Conservation (phyloP, 1,140 invertebrate species). For the Chlorops oryzae region DNA sequence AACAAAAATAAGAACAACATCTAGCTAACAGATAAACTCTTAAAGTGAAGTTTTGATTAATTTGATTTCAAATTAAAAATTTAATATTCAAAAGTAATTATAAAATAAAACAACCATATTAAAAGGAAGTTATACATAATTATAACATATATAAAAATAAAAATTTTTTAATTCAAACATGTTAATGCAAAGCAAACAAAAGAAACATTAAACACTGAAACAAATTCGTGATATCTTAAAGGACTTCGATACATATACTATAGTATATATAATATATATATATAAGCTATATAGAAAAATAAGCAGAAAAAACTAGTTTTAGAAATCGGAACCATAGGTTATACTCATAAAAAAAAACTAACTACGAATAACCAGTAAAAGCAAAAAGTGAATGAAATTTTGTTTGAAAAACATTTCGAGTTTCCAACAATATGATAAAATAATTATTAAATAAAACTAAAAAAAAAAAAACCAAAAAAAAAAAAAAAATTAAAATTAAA, state of each 20-base stretch:
- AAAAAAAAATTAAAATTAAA: conserved; percentile 5
- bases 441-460: conserved; percentile 4
- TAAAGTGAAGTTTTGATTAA: too few relatives aligned
- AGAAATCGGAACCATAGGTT: conserved; percentile 38
- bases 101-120: conserved; percentile 24
- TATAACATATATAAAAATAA: too few relatives aligned
- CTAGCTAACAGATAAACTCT: too few relatives aligned
- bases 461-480: neutral
- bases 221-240: conserved; percentile 49
- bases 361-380: conserved; percentile 1
- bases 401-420: neutral
- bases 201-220: conserved; percentile 49
- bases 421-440: conserved; percentile 9
- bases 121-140: too few relatives aligned
- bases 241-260: conserved; percentile 48
- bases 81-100: conserved; percentile 21
- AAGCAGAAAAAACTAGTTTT: conserved; percentile 39
- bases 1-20: conserved; percentile 14
- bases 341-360: conserved; percentile 25
- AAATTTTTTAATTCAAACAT: too few relatives aligned
- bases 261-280: conserved; percentile 48
- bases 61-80: conserved; percentile 9
- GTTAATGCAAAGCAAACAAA: conserved; percentile 41
- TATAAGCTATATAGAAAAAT: conserved; percentile 26
- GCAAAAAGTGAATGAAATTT: too few relatives aligned